These are phyloP conservation scores for Rapana venosa DNA, from an alignment of 2,888 invertebrate genomes.

Conservation along the genomic window DNA sequence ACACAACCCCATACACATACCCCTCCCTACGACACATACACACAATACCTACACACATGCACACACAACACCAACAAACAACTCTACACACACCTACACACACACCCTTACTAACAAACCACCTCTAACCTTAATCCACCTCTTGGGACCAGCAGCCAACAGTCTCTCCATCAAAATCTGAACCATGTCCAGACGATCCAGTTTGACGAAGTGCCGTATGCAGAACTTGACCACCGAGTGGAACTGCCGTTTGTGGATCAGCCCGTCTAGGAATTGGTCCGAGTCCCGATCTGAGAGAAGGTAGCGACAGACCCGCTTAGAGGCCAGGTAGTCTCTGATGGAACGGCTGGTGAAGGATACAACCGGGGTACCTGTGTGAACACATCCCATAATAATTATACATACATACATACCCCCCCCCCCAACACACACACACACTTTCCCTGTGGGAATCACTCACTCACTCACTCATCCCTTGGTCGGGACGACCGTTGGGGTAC, in stretches of 20 bases:
- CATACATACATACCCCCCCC: too few relatives aligned
- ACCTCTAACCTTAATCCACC: constrained; percentile 12
- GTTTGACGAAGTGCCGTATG: constrained; percentile 47
- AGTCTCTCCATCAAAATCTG: constrained; percentile 37
- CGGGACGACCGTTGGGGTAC: too few relatives aligned
- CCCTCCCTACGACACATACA: too few relatives aligned
- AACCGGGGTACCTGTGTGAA: constrained; percentile 24
- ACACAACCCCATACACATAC: not conserved
- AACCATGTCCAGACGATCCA: constrained; percentile 51
- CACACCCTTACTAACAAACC: too few relatives aligned
- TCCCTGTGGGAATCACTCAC: too few relatives aligned
- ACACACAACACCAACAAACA: not conserved
- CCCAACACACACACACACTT: too few relatives aligned
- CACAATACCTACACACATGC: not conserved
- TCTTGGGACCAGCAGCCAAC: constrained; percentile 26
- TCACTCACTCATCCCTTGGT: too few relatives aligned
- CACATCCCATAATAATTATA: too few relatives aligned
- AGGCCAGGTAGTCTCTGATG: constrained; percentile 55
- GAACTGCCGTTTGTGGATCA: constrained; percentile 51
- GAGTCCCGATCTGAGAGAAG: constrained; percentile 51
- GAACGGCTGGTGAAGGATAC: constrained; percentile 54
- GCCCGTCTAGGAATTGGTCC: constrained; percentile 47
- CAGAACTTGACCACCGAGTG: constrained; percentile 51
- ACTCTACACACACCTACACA: too few relatives aligned
- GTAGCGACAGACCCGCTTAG: constrained; percentile 53